Evolutionary conservation across 2,888 invertebrate genomes (phyloP), one percentile per base, ranked within the genome.

Genomic region (Eupelmus urozonus): DNA sequence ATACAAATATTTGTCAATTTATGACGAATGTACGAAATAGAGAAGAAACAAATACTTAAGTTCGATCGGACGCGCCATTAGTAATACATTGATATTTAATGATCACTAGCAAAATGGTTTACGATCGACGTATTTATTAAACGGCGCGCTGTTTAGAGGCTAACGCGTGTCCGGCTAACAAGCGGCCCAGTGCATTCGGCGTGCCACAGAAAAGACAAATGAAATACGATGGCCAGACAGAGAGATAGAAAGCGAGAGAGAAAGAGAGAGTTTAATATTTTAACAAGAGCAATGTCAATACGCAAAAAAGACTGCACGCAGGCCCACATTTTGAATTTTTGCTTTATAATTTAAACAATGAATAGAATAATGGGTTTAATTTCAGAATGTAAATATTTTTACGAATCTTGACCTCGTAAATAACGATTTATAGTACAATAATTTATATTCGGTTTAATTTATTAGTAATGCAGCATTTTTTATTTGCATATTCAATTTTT

Each of bases 91-190:
- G 85, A 85, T 87, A 85, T 87, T 88, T 86, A 87, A 88, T 86
- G 87, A 86, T 86, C 83, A 66, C 81, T 63, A 70, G 81, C 76
- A 82, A 86, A 86, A 85, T 87, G 84, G 86, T 88, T 88, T 87
- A 88, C 87, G 88, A 87, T 86, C 86, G 85, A 85, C 85, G 82
- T 86, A 87, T 87, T 87, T 88, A 87, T 88, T 87, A 86, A 88
- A 87, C 82, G 84, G 81, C 80, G 81, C 83, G 81, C 83, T 83
- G 83, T 85, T 86, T 85, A 84, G 84, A 82, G 81, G 78, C 78
- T 81, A 83, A 84, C 82, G 80, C 82, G 16, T 45, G 82, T 80
- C 79, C 79, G 74, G 79, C 84, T 85, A 87, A 86, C 85, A 84
- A 87, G 85, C 85, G 34, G n/a, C 84, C 85, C 27, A 63, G 23